A percentile compares a stretch with the other conserved stretches of the same genome.
These are phyloP conservation scores for Ochropleura plecta DNA, from an alignment of 2,888 invertebrate genomes.

Conservation along the genomic window DNA sequence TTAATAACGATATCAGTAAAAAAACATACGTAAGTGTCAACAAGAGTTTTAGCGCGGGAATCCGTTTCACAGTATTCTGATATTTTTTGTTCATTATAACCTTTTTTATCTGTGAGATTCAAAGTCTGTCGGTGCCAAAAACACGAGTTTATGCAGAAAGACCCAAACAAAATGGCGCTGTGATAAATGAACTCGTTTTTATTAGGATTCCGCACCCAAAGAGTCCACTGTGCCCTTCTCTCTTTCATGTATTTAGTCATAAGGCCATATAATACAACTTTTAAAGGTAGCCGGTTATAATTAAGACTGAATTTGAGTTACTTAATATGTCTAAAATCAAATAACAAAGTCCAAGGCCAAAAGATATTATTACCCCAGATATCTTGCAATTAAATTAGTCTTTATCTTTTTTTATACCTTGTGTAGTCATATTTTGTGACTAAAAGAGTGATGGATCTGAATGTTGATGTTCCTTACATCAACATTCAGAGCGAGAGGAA, in stretches of 20 bases:
- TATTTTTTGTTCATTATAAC: conserved; percentile 43
- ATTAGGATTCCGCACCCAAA: neutral
- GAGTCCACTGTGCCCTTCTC: too few species aligned
- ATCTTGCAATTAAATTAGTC: neutral
- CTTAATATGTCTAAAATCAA: neutral
- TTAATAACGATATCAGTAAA: too few species aligned
- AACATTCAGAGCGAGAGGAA: too few species aligned
- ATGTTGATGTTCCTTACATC: too few species aligned
- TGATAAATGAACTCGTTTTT: conserved; percentile 59
- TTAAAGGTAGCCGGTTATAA: neutral
- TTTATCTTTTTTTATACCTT: neutral
- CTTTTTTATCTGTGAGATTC: conserved; percentile 48
- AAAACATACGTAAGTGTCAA: conserved; percentile 32
- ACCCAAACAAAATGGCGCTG: conserved; percentile 52
- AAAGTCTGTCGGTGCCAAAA: conserved; percentile 59
- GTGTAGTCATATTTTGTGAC: too few species aligned
- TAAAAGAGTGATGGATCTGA: too few species aligned
- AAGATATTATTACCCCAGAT: neutral
- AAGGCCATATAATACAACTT: neutral
- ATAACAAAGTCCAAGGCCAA: neutral
- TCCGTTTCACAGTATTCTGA: conserved; percentile 38
- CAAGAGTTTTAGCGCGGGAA: conserved; percentile 54
- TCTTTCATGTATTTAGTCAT: neutral
- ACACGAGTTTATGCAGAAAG: conserved; percentile 52
- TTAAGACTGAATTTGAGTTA: neutral